Evolutionary conservation across 1,140 invertebrate species (phyloP).

Genomic region (Drosophila insularis): DNA sequence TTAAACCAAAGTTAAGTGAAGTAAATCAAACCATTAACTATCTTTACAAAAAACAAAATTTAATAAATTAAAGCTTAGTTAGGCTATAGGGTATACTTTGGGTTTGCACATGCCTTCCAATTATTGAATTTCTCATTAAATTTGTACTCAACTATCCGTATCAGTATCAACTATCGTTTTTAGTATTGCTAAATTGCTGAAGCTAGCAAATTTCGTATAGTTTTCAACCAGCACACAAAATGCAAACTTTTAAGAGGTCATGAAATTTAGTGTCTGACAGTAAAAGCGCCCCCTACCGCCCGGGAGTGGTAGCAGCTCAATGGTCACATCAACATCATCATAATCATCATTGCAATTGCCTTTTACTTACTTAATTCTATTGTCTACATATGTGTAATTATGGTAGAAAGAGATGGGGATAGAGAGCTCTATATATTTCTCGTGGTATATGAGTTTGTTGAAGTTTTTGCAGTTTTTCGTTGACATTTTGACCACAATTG

Average conservation of each 20-base stretch:
- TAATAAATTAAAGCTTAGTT: no score
- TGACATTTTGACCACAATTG: slow-evolving; percentile 61
- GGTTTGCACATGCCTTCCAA: no score
- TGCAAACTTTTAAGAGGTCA: background rate
- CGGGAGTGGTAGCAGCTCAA: slow-evolving; percentile 6
- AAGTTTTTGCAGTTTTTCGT: slow-evolving; percentile 21
- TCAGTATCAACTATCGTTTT: no score
- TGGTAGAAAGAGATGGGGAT: slow-evolving; percentile 24
- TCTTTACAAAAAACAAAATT: no score
- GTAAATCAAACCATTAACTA: no score
- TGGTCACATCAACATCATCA: background rate
- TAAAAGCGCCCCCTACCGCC: background rate
- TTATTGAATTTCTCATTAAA: no score
- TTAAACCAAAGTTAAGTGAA: background rate
- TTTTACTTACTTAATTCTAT: slow-evolving; percentile 41
- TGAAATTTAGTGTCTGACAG: slow-evolving; percentile 13
- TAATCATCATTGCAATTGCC: background rate
- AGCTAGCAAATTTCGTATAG: background rate
- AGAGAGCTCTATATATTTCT: background rate
- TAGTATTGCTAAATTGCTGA: no score
- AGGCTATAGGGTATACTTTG: no score
- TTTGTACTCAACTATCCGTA: no score
- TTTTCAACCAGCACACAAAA: slow-evolving; percentile 17
- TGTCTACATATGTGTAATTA: slow-evolving; percentile 59
- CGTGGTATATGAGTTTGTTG: slow-evolving; percentile 17